Conservation (phyloP, 2,888 invertebrate species). For the Celastrina argiolus region DNA sequence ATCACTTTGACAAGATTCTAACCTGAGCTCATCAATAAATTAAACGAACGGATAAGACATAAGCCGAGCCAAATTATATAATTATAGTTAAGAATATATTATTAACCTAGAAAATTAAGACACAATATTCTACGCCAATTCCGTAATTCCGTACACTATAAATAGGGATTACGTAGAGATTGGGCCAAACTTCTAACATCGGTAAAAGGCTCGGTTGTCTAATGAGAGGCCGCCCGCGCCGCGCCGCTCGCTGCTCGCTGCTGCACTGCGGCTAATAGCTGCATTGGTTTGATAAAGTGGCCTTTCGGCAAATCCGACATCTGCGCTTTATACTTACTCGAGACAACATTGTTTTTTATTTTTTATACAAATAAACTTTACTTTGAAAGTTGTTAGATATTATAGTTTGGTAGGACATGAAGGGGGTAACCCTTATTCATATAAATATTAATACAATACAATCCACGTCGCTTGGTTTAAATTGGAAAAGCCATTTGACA, state of each 20-base stretch:
- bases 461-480: too few relatives aligned
- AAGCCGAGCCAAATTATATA: background rate
- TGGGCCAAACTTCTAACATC: slow-evolving; percentile 17
- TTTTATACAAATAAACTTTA: background rate
- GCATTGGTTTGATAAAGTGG: slow-evolving; percentile 25
- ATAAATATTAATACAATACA: too few relatives aligned
- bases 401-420: too few relatives aligned
- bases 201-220: slow-evolving; percentile 25
- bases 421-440: too few relatives aligned
- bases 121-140: background rate
- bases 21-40: too few relatives aligned
- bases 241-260: slow-evolving; percentile 16
- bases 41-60: background rate
- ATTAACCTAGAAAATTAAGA: background rate
- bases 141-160: background rate
- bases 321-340: slow-evolving; percentile 17
- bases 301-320: slow-evolving; percentile 23
- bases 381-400: background rate
- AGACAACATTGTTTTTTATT: background rate
- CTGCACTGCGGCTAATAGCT: slow-evolving; percentile 25
- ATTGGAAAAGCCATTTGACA: too few relatives aligned
- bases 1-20: too few relatives aligned
- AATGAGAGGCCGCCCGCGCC: slow-evolving; percentile 21
- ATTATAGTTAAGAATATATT: background rate
- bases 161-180: slow-evolving; percentile 14